phyloP scores from a whole-genome alignment of 2,888 invertebrate genomes.

The Deilephila elpenor region DNA sequence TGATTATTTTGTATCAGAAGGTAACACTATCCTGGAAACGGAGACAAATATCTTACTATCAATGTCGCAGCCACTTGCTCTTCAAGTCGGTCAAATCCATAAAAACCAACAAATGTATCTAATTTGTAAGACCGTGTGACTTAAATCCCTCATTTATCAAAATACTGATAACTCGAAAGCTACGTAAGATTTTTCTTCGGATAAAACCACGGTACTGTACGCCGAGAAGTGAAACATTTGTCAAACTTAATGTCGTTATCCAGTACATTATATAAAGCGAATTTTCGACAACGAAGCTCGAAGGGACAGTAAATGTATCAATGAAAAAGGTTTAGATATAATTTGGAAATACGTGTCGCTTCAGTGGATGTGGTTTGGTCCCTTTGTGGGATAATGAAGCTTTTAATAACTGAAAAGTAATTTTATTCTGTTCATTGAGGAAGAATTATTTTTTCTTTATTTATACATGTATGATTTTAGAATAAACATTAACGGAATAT shows the following conservation, averaged over 20 bases:
- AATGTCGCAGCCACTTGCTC: too few species aligned
- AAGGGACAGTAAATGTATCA: conserved; percentile 16
- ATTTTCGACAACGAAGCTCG: conserved; percentile 9
- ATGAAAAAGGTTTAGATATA: conserved; percentile 15
- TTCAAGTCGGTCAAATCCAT: too few species aligned
- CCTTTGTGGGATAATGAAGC: conserved; percentile 6
- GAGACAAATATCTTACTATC: too few species aligned
- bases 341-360: conserved; percentile 1
- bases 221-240: conserved; percentile 23
- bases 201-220: conserved; percentile 1
- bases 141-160: conserved; percentile 8
- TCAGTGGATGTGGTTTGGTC: background rate
- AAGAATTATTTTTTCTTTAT: background rate
- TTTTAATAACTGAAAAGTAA: background rate
- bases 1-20: too few species aligned
- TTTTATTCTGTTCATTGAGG: background rate
- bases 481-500: too few species aligned
- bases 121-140: background rate
- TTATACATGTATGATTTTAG: too few species aligned
- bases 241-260: conserved; percentile 22
- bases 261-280: conserved; percentile 12
- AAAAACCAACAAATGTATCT: background rate
- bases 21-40: too few species aligned
- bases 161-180: background rate
- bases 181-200: conserved; percentile 2